Evolutionary conservation across 2,113 vertebrate genomes (phyloP), one percentile per base, ranked within the genome.

Genomic region (Myiozetetes cayanensis): DNA sequence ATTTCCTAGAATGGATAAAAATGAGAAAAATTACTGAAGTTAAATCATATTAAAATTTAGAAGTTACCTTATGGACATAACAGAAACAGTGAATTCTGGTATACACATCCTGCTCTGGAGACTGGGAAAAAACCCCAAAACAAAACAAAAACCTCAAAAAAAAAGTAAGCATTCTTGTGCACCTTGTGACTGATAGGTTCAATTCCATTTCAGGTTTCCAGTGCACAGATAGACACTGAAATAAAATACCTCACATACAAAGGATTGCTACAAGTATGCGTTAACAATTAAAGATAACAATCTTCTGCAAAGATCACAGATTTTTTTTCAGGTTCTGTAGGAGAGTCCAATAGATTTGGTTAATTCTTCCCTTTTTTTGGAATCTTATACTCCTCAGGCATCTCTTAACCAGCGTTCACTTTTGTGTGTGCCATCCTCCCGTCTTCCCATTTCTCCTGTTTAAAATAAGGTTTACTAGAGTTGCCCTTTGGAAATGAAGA

Each of bases 201-300:
- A 50, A 47, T 30, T 71, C 20, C 44, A 17, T 22, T 50, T 82
- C 5, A 22, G 10, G 21, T 43, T 79, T 76, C 24, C 25, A 62
- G 20, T 8, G 28, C 24, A 44, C 0, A 59, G 17, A 66, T 30
- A 56, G 12, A 43, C 20, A 66, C 17, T 23, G 14, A 70, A 49
- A 61, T 33, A 3, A 86, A 73, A 77, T 28, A 21, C 4, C 13
- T 27, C 5, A 0, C 0, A 1, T 24, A 44, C 6, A 55, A 58
- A 75, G 10, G 16, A 33, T 63, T 90, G 58, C 35, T 76, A 8
- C 8, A 46, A 27, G 17, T 33, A 30, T 7, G 22, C 6, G 4
- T 14, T 53, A 61, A 55, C 71, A 58, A 44, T 2, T 39, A 28
- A 61, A 39, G 44, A 61, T 12, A 4, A 8, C 3, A 53, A 9